Base-by-base conservation (phyloP, 2,888 invertebrate species). In the Pandemis cinnamomeana region DNA sequence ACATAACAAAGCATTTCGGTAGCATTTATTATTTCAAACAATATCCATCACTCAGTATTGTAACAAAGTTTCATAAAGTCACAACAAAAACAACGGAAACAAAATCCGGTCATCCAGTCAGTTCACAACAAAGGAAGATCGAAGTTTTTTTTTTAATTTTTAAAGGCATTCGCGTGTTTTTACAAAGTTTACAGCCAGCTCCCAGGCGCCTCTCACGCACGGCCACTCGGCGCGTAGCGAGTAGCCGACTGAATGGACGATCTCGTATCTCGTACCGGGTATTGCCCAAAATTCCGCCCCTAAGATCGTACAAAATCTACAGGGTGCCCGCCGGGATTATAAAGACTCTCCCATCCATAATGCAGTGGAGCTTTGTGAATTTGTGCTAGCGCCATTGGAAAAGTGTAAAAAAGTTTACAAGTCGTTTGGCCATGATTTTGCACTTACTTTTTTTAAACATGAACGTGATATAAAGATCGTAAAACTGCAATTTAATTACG, bases 1-100 rank as follows among this genome's bases (percentile, higher is more conserved):
- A 92, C 92, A 92, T 92, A 92, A 81, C 92, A 92, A 81, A 92
- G 92, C 92, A 92, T 92, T 81, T 84, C 87, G 86, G 78, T 8
- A 41, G 51, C 71, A 72, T 74, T 71, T 71, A 74, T 60, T 58
- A 63, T 51, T 71, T 66, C 67, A 62, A 71, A 62, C 61, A 8
- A 70, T 42, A 66, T 61, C 64, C 69, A 69, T 69, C 48, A 58
- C 27, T 48, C 10, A 46, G 36, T 36, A 41, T 72, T 13, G 20
- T 41, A 20, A 15, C 15, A 5, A 64, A 48, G 13, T 64, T 64
- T 13, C 46, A 64, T n/a, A 61, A 60, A 60, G 36, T 61, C 41
- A n/a, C 20, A 36, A 61, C n/a, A 48, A 5, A 62, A 46, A n/a
- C 15, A 53, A n/a, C 7, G 11, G 7, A 51, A 44, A 51, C n/a